Base-by-base conservation (phyloP, 2,797 vertebrate species). In the Thaleichthys pacificus region DNA sequence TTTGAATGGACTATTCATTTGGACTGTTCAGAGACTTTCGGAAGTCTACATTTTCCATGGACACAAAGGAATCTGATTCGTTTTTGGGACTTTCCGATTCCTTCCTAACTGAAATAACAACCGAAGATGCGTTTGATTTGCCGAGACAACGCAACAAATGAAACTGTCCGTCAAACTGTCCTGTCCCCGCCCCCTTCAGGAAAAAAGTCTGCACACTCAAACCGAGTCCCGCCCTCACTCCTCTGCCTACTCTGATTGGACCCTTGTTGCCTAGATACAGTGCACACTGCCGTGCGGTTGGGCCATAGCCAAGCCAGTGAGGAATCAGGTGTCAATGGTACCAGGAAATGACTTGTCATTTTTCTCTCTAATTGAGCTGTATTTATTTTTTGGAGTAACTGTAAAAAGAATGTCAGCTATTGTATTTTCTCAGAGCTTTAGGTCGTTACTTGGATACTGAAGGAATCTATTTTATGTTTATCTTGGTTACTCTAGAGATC, bases 291-390 rank as follows among this genome's bases (percentile, higher is more conserved):
- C 92, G 93, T 96, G 95, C 92, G 93, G 94, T 94, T 95, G 96
- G 95, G 94, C 94, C 92, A 87, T 94, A 94, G 92, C 88, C 90
- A 87, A 93, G 89, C 91, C 93, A 93, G 91, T 95, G 95, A 96
- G 94, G 95, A 96, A 95, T 95, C 95, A 91, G 96, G 96, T 97
- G 95, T 96, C 93, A 94, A 96, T 95, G 95, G 95, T 97, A 97
- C 94, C 95, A 93, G 95, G 95, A 95, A 93, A 94, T 91, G 85
- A 93, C 93, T 93, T 94, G 92, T 94, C 90, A 91, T 92, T 91
- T 90, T 86, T 89, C 86, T 87, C 87, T 90, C 84, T 91, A 86
- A 88, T 90, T 93, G 80, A 91, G 91, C 90, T 93, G 82, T 92
- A 83, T 88, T 86, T 65, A 72, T 60, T 68, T 82, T 88, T 83